phyloP scores from a whole-genome alignment of 2,888 invertebrate species.

The Euphydryas editha region DNA sequence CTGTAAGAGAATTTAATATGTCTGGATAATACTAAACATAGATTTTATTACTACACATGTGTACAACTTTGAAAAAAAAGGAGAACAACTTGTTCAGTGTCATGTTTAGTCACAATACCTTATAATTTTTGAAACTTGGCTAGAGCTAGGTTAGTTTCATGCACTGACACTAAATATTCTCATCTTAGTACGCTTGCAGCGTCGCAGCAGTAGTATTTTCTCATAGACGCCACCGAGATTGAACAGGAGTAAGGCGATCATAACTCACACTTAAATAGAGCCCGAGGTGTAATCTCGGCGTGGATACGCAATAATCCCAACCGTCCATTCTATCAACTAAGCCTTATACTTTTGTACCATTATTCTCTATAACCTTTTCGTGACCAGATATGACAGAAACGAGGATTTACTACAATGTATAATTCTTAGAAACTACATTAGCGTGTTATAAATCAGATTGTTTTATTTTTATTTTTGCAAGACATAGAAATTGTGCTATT shows the following conservation, averaged over 20 bases:
- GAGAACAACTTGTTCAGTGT: not conserved
- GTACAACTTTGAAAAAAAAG: not conserved
- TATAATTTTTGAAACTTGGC: slow-evolving; percentile 5
- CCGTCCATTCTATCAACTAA: slow-evolving; percentile 64
- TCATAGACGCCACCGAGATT: slow-evolving; percentile 78
- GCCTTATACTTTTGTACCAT: slow-evolving; percentile 66
- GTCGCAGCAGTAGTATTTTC: slow-evolving; percentile 75
- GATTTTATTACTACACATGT: not conserved
- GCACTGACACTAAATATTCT: slow-evolving; percentile 50
- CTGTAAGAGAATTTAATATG: slow-evolving; percentile 1
- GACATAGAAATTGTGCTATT: not conserved
- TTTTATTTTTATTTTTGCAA: not conserved
- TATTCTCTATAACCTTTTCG: slow-evolving; percentile 42
- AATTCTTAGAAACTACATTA: slow-evolving; percentile 21
- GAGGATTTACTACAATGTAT: slow-evolving; percentile 31
- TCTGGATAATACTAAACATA: not conserved
- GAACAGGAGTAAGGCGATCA: slow-evolving; percentile 75
- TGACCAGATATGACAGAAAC: slow-evolving; percentile 38
- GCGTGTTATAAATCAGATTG: not conserved
- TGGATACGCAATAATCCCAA: slow-evolving; percentile 73
- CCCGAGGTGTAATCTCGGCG: slow-evolving; percentile 74
- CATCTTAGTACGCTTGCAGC: slow-evolving; percentile 61
- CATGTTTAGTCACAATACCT: not conserved
- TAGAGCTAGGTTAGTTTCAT: slow-evolving; percentile 24
- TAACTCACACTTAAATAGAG: slow-evolving; percentile 78